Evolutionary conservation across 1,140 invertebrate species (phyloP), one percentile per base, ranked within the genome.

Genomic region (Heterodera carotae): DNA sequence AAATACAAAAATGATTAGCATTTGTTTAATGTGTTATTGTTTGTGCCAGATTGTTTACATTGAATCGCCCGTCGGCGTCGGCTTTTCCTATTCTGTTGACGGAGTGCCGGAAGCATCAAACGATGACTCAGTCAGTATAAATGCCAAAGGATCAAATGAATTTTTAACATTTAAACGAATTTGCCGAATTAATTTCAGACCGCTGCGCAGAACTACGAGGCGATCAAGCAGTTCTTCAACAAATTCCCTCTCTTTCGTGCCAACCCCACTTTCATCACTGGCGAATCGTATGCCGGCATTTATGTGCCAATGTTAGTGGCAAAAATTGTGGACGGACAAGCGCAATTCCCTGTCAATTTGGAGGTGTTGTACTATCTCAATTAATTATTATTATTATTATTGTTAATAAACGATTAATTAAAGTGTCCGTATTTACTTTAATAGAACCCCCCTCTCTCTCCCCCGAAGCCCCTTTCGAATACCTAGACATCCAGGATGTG

Each of bases 231-330:
- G 73, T 91, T 90, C 84, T 89, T 91, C 79, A 70, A 73, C 15
- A 89, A 90, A 78, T 91, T 89, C 82, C 89, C 90, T 22, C 86
- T 90, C 77, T 90, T 88, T 78, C 80, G 80, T 31, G 82, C 83
- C 8, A 89, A 86, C 67, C 80, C 83, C 22, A 89, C 90, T 53
- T 90, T 88, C 75, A 83, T 90, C 33, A 88, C 88, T 43, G 90
- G 89, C 25, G 89, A 89, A 82, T 86, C 84, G 36, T 89, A 89
- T 82, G 89, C 69, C 56, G 78, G 70, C 86, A 82, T 90, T 43
- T 89, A 89, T 73, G 78, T 90, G 25, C 89, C 89, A 31, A 90
- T 90, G n/a, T 79, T 91, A 60, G 85, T 89, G 22, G 84, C 86
- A 8, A 81, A 85, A 62, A 84, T 90, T 2, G 75, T 90, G 25